Percentiles rank a stretch among this genome's conserved stretches.
These are phyloP conservation scores for Drosophila leonis DNA, from an alignment of 2,888 invertebrate species.

Conservation along the genomic window DNA sequence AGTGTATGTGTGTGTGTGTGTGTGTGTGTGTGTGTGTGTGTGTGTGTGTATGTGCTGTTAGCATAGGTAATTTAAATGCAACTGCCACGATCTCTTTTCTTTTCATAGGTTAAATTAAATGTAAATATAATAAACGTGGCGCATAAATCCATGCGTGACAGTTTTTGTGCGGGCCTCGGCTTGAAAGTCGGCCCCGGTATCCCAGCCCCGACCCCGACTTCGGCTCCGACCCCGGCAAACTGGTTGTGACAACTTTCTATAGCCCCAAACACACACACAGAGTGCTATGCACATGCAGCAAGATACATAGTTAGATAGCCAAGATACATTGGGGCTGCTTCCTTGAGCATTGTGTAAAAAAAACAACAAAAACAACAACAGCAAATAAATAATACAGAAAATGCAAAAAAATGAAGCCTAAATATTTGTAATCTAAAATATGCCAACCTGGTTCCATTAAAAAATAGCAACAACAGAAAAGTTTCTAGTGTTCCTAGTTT, in stretches of 20 bases:
- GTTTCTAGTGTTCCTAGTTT: constrained; percentile 3
- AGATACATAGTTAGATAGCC: constrained; percentile 50
- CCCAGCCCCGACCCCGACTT: not conserved
- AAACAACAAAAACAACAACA: constrained; percentile 29
- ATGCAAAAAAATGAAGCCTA: constrained; percentile 71
- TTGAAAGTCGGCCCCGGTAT: constrained; percentile 55
- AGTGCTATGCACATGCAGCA: not conserved
- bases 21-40: constrained; percentile 10
- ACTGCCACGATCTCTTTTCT: constrained; percentile 50
- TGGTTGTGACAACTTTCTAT: constrained; percentile 81
- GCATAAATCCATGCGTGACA: constrained; percentile 79
- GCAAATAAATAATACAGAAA: constrained; percentile 28
- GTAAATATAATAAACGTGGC: constrained; percentile 79
- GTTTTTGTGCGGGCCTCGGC: constrained; percentile 61
- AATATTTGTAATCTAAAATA: constrained; percentile 68
- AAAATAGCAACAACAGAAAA: not conserved
- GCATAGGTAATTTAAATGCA: constrained; percentile 64
- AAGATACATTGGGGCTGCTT: constrained; percentile 66
- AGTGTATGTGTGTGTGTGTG: constrained; percentile 8
- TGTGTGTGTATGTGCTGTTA: constrained; percentile 31
- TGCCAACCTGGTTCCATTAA: constrained; percentile 76
- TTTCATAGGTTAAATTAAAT: constrained; percentile 73
- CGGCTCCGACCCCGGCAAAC: constrained; percentile 50
- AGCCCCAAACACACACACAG: constrained; percentile 37
- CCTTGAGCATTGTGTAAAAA: constrained; percentile 71